phyloP scores from a whole-genome alignment of 2,888 invertebrate species.

The Rhagonycha fulva region DNA sequence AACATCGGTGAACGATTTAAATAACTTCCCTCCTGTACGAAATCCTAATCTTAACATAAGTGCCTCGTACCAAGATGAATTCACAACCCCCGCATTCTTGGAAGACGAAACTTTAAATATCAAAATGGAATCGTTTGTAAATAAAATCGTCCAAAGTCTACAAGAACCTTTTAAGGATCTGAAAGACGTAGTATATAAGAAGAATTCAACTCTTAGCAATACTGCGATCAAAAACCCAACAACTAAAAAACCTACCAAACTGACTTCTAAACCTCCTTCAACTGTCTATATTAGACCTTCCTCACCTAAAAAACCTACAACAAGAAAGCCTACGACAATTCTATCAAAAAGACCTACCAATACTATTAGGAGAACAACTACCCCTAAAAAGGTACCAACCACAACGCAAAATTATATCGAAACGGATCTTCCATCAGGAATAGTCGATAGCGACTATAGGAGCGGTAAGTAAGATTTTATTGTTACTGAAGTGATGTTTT shows the following conservation, averaged over 20 bases:
- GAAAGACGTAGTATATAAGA: constrained; percentile 73
- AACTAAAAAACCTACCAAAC: constrained; percentile 46
- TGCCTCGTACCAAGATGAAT: constrained; percentile 64
- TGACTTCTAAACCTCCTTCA: constrained; percentile 41
- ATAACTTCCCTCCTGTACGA: constrained; percentile 84
- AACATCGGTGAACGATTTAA: constrained; percentile 62
- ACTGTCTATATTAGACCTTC: constrained; percentile 49
- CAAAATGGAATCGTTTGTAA: constrained; percentile 81
- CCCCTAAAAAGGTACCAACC: constrained; percentile 35
- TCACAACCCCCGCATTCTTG: constrained; percentile 76
- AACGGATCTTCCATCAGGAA: constrained; percentile 33
- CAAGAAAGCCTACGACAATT: constrained; percentile 40
- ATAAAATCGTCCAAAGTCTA: constrained; percentile 80
- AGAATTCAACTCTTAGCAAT: constrained; percentile 46
- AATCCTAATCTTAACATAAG: constrained; percentile 82
- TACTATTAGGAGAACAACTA: constrained; percentile 50
- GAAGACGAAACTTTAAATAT: constrained; percentile 78
- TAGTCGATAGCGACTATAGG: constrained; percentile 31
- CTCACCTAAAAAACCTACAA: constrained; percentile 46
- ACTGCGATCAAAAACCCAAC: constrained; percentile 50
- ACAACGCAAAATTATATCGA: constrained; percentile 37
- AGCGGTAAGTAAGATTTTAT: constrained; percentile 30
- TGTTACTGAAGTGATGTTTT: background rate
- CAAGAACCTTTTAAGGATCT: constrained; percentile 83
- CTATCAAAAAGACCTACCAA: constrained; percentile 50